Conservation (phyloP, 1,140 invertebrate species). For the Akabosia matsudoensis region DNA sequence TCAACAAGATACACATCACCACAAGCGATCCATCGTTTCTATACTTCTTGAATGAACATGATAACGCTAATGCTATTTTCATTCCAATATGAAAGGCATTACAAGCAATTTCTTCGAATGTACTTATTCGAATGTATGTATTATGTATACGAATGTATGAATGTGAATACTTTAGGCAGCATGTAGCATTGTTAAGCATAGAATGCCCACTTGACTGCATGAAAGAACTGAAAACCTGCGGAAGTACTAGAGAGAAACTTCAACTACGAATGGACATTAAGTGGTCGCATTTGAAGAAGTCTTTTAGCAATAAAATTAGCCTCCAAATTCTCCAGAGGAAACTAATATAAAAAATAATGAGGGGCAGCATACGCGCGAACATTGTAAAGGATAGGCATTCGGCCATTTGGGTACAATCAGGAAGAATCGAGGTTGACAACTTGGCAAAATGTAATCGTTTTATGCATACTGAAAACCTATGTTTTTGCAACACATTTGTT, state of each 20-base stretch:
- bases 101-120: too few relatives aligned
- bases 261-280: slow-evolving; percentile 13
- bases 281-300: slow-evolving; percentile 18
- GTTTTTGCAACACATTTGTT: too few relatives aligned
- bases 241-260: background rate
- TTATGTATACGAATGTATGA: too few relatives aligned
- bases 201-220: background rate
- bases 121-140: too few relatives aligned
- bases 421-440: slow-evolving; percentile 10
- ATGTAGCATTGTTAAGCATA: background rate
- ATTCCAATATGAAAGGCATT: too few relatives aligned
- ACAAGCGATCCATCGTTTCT: background rate
- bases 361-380: too few relatives aligned
- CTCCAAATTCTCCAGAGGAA: background rate
- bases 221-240: background rate
- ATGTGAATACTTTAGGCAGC: too few relatives aligned
- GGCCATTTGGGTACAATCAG: too few relatives aligned
- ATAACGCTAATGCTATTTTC: background rate
- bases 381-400: too few relatives aligned
- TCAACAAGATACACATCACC: background rate
- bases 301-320: slow-evolving; percentile 14
- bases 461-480: too few relatives aligned
- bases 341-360: background rate
- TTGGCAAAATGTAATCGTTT: background rate
- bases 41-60: background rate